Percentiles rank a stretch among this genome's conserved stretches.
phyloP scores from a whole-genome alignment of 2,113 vertebrate genomes.

The Engystomops pustulosus region DNA sequence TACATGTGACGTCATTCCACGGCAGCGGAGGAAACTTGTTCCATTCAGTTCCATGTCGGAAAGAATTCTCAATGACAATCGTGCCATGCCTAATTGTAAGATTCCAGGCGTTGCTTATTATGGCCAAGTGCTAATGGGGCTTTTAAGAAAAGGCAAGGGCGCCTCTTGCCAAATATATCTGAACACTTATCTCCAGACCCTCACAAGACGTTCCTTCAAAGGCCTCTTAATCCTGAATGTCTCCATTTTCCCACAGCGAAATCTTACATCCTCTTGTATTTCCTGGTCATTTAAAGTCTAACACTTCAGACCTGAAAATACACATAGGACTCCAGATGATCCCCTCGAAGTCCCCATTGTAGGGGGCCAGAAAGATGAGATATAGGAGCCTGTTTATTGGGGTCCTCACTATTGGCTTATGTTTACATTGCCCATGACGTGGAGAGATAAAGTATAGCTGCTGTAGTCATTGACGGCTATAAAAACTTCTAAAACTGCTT shows the following conservation, averaged over 20 bases:
- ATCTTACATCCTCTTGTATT: not conserved
- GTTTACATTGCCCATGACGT: not conserved
- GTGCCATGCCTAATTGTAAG: slow-evolving; percentile 28
- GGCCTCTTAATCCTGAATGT: slow-evolving; percentile 10
- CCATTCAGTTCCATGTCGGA: slow-evolving; percentile 31
- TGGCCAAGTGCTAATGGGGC: slow-evolving; percentile 17
- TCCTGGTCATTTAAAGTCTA: slow-evolving; percentile 7
- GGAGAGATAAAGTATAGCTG: too few species aligned
- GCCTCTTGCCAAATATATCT: slow-evolving; percentile 12
- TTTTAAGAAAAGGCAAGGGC: slow-evolving; percentile 23
- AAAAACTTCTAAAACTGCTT: not conserved
- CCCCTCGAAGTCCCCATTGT: too few species aligned
- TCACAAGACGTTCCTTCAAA: not conserved
- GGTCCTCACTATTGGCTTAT: not conserved
- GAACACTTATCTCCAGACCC: slow-evolving; percentile 13
- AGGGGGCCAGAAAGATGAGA: not conserved
- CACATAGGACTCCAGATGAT: not conserved
- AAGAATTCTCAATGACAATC: slow-evolving; percentile 57
- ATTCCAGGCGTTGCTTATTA: slow-evolving; percentile 40
- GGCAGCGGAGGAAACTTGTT: slow-evolving; percentile 21
- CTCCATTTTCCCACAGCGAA: slow-evolving; percentile 17
- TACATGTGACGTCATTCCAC: slow-evolving; percentile 45
- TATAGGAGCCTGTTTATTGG: not conserved
- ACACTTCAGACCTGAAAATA: not conserved
- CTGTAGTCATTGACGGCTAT: not conserved